Evolutionary conservation across 2,113 vertebrate genomes (phyloP), one percentile per base, ranked within the genome.

Genomic region (Lepisosteus osseus): DNA sequence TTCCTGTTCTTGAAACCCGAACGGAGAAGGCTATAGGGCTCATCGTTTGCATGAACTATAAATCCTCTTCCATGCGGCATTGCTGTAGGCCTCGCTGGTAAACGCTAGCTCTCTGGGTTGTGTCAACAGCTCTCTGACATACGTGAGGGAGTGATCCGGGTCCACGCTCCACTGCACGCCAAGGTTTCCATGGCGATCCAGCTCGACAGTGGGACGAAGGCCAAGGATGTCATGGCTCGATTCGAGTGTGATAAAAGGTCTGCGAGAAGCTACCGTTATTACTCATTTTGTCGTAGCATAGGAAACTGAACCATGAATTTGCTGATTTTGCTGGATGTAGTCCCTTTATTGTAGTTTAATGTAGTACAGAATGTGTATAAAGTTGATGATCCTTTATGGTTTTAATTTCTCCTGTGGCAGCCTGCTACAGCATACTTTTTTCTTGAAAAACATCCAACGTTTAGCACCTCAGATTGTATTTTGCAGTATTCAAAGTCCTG

Each of bases 111-210:
- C 8, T 41, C 43, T 54, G 15, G 6, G 7, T 65, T 47, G 15
- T 54, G 15, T 45, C 12, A 79, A 17, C 73, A 93, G 80, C 87
- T 97, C 82, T 89, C 90, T 4, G 95, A 97, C 9, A 90, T 99
- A 80, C 93, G 93, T 0, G 95, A 95, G 51, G 96, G 94, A 6
- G 92, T 99, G 79, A 97, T 99, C 81, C 85, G 95, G 68, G 95
- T 99, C 74, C 94, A 97, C 1, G 97, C 96, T n/a, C 96, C 97
- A 0, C 86, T 93, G 47, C 92, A 97, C 76, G 91, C 94, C 6
- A 99, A 98, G 88, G 92, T 99, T 67, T 99, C 97, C 78, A 99
- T 94, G 96, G 97, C 95, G 55, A 95, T 99, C 80, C 96, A 96
- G 44, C 92, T 98, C 62, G 94, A 91, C 70, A 88, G 85, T 76